Percentiles rank a stretch among this genome's conserved stretches.
Conservation (phyloP, 2,113 vertebrate species). For the Butorides virescens region DNA sequence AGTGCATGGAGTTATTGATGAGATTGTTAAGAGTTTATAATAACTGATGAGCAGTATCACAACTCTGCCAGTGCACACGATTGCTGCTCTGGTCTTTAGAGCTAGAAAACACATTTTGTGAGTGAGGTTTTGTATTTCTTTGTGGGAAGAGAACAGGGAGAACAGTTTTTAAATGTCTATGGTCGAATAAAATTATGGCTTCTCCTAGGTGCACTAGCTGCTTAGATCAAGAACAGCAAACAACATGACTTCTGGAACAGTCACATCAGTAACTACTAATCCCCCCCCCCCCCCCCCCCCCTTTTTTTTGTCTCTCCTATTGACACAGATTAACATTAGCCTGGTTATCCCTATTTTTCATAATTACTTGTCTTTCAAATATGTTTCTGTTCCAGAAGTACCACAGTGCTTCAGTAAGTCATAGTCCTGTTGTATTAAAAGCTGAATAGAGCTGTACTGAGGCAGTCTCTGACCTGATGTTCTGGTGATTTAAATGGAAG, state of each 20-base stretch:
- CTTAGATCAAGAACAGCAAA: background rate
- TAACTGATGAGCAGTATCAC: background rate
- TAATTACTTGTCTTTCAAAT: background rate
- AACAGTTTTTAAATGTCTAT: background rate
- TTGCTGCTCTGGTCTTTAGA: background rate
- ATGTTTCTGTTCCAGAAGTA: background rate
- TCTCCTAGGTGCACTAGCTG: background rate
- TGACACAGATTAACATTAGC: background rate
- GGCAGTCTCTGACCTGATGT: background rate
- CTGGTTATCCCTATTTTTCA: background rate
- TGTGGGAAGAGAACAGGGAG: background rate
- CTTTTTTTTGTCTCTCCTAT: background rate
- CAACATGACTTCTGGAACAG: background rate
- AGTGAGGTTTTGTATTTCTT: background rate
- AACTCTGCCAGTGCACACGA: background rate
- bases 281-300: too few species aligned
- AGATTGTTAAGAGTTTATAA: background rate
- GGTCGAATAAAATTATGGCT: background rate
- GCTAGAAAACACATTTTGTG: background rate
- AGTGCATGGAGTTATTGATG: background rate
- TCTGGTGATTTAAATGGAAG: background rate
- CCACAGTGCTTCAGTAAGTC: background rate
- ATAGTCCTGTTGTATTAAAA: background rate
- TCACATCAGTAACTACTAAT: background rate
- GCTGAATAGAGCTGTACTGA: background rate